Percentiles rank a stretch among this genome's conserved stretches.
Evolutionary conservation across 2,888 invertebrate genomes (phyloP).

Genomic region (Scaptomyza parva): DNA sequence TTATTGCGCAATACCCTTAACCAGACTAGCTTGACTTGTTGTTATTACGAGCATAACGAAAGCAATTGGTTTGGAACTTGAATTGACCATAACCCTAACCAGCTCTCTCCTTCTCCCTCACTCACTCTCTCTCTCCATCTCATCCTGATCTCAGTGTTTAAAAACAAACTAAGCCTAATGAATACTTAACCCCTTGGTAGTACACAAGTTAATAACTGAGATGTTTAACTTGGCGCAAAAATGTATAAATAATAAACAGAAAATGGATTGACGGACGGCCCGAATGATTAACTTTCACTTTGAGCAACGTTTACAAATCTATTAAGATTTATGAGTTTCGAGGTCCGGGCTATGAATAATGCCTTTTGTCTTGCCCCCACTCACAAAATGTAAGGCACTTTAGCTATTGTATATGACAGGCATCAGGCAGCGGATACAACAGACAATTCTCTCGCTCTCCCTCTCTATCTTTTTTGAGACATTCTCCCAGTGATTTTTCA

Average conservation of each 20-base stretch:
- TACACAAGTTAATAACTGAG: constrained; percentile 48
- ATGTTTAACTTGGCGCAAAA: constrained; percentile 12
- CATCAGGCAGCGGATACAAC: not conserved
- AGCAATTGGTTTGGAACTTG: constrained; percentile 47
- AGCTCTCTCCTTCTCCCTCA: too few species aligned
- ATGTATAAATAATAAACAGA: constrained; percentile 6
- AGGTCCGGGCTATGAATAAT: constrained; percentile 38
- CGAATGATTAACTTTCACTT: constrained; percentile 70
- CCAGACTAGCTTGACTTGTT: not conserved
- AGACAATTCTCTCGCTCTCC: too few species aligned
- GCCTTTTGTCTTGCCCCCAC: constrained; percentile 35
- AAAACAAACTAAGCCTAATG: constrained; percentile 58
- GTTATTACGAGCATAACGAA: constrained; percentile 35
- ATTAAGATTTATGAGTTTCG: constrained; percentile 60
- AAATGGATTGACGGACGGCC: constrained; percentile 50
- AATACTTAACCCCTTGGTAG: constrained; percentile 48
- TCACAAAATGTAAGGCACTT: constrained; percentile 42
- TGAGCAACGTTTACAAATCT: constrained; percentile 52
- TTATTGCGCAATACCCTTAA: constrained; percentile 54
- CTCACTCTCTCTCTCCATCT: not conserved
- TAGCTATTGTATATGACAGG: constrained; percentile 11
- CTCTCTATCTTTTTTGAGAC: not conserved
- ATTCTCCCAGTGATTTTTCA: constrained; percentile 14
- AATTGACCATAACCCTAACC: constrained; percentile 54
- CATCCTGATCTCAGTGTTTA: constrained; percentile 30